These are phyloP conservation scores for Allobates femoralis DNA, from an alignment of 2,797 vertebrate genomes.

Conservation along the genomic window DNA sequence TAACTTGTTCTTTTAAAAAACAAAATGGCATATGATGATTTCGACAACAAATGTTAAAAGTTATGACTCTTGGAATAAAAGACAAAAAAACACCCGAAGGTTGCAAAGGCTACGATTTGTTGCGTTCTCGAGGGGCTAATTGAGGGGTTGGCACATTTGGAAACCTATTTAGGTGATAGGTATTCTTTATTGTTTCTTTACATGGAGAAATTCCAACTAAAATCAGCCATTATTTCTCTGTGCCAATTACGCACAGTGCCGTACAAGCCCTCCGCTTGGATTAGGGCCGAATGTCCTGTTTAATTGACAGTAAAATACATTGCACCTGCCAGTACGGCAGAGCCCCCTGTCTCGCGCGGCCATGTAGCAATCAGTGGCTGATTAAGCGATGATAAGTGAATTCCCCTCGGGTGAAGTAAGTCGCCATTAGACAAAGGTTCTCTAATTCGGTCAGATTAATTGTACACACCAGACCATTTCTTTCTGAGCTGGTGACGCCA, in stretches of 20 bases:
- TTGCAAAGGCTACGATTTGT: no score
- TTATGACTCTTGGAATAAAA: no score
- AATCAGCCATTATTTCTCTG: not conserved
- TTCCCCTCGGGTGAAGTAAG: constrained; percentile 2
- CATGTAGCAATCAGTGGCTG: constrained; percentile 36
- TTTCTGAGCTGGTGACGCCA: not conserved
- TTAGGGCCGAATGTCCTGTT: not conserved
- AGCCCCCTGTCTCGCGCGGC: not conserved
- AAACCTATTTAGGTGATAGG: no score
- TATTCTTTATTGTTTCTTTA: not conserved
- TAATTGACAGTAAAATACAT: constrained; percentile 24
- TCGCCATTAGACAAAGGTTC: constrained; percentile 12
- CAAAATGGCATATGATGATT: no score
- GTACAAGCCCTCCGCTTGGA: not conserved
- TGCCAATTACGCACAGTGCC: not conserved
- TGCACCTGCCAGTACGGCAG: not conserved
- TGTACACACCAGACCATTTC: constrained; percentile 6
- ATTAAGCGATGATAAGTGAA: constrained; percentile 22
- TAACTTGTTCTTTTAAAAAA: no score
- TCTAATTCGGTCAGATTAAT: constrained; percentile 36
- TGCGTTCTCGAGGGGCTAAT: no score
- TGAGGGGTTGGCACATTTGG: no score
- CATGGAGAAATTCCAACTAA: not conserved
- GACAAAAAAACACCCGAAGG: no score
- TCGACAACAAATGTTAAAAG: no score